Conservation (phyloP, 2,888 invertebrate genomes). For the Margaritifera margaritifera region DNA sequence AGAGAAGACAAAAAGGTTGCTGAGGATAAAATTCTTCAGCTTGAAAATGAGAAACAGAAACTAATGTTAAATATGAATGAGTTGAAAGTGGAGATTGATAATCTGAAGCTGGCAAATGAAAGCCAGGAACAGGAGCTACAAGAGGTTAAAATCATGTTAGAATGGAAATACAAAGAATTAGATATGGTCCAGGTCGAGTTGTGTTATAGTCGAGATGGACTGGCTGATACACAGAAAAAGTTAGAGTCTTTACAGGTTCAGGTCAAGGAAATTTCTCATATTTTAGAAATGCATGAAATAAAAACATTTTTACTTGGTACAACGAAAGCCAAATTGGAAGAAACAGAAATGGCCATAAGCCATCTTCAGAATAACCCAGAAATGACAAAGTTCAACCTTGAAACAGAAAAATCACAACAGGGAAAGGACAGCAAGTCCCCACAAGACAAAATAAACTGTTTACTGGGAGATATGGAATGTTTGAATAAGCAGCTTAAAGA, state of each 20-base stretch:
- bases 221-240: conserved; percentile 16
- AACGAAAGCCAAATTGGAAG: no score
- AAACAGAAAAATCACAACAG: no score
- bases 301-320: no score
- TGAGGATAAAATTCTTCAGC: conserved; percentile 24
- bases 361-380: no score
- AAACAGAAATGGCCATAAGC: no score
- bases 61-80: conserved; percentile 18
- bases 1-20: conserved; percentile 30
- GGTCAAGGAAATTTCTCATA: conserved; percentile 4
- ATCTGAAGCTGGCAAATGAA: conserved; percentile 28
- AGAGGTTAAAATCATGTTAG: conserved; percentile 24
- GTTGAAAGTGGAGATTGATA: conserved; percentile 7
- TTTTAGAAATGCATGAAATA: conserved; percentile 12
- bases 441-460: conserved; percentile 8
- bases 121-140: conserved; percentile 38
- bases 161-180: conserved; percentile 29
- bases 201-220: conserved; percentile 15
- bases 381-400: no score
- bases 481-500: no score
- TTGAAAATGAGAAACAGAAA: conserved; percentile 28
- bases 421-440: conserved; percentile 1
- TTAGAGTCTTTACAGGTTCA: conserved; percentile 12
- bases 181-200: conserved; percentile 20
- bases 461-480: conserved; percentile 9